A percentile compares a stretch with the other conserved stretches of the same genome.
These are phyloP conservation scores for Exocentrus adspersus DNA, from an alignment of 2,888 invertebrate species.

Conservation along the genomic window DNA sequence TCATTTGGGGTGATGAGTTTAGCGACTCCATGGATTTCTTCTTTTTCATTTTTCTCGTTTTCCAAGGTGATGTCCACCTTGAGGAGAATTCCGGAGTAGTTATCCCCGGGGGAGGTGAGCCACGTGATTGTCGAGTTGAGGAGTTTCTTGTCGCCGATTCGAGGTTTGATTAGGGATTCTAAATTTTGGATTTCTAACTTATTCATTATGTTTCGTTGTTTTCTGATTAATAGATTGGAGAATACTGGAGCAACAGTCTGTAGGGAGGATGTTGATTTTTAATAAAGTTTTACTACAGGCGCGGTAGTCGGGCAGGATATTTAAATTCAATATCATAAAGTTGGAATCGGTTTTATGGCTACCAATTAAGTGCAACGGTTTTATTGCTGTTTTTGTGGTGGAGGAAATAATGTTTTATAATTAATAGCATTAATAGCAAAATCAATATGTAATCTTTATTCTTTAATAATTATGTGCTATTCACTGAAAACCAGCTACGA, in stretches of 20 bases:
- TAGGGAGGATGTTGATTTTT: no score
- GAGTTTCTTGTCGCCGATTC: constrained; percentile 25
- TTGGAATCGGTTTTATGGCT: no score
- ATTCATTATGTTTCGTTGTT: background rate
- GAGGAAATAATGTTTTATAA: no score
- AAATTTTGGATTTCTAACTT: constrained; percentile 23
- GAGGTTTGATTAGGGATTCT: constrained; percentile 21
- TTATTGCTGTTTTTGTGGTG: no score
- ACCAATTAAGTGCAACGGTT: no score
- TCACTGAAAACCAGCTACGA: no score
- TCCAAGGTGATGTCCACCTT: constrained; percentile 47
- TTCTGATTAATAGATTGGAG: background rate
- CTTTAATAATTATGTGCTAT: no score
- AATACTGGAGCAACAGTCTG: background rate
- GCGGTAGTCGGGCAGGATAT: no score
- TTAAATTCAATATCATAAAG: no score
- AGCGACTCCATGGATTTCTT: constrained; percentile 63
- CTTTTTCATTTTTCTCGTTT: constrained; percentile 13
- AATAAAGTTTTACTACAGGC: no score
- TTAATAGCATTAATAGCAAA: no score
- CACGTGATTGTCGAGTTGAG: constrained; percentile 48
- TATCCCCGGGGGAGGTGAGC: constrained; percentile 67
- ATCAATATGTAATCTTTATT: no score
- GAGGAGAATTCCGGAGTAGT: constrained; percentile 69
- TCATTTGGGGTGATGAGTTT: constrained; percentile 68